Percentiles rank a stretch among this genome's conserved stretches.
Evolutionary conservation across 2,797 vertebrate genomes (phyloP).

Genomic region (Eulemur coronatus): DNA sequence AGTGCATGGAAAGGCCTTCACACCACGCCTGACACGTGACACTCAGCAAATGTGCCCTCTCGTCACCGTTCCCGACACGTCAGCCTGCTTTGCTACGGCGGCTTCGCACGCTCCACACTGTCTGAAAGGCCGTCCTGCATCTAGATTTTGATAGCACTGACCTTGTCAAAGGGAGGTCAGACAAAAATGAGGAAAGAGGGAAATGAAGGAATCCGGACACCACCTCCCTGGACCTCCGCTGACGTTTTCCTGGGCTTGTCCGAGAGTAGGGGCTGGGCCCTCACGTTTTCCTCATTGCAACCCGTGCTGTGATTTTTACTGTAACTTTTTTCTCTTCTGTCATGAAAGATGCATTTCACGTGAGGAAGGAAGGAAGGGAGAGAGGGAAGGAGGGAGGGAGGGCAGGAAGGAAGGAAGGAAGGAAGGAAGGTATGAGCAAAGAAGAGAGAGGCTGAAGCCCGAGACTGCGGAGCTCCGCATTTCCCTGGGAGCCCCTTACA

Average conservation of each 20-base stretch:
- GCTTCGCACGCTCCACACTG: rapidly evolving
- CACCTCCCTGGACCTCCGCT: too few species aligned
- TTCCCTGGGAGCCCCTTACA: conserved; percentile 42
- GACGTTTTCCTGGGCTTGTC: not conserved
- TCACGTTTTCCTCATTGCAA: rapidly evolving
- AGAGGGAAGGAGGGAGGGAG: not conserved
- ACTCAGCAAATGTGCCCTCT: not conserved
- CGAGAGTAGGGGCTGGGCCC: rapidly evolving
- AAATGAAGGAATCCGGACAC: not conserved
- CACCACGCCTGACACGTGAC: rapidly evolving
- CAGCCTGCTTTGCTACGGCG: rapidly evolving
- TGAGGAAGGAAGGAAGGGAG: too few species aligned
- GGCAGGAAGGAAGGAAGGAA: not conserved
- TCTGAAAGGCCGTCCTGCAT: not conserved
- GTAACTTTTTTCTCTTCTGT: not conserved
- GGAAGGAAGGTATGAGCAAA: not conserved
- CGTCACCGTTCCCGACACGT: rapidly evolving
- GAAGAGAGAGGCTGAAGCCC: not conserved
- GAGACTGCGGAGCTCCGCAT: not conserved
- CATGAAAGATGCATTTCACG: not conserved
- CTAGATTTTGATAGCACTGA: not conserved
- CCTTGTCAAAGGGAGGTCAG: not conserved
- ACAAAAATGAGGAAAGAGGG: not conserved
- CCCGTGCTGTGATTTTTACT: not conserved
- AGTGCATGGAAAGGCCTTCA: rapidly evolving